A percentile compares a stretch with the other conserved stretches of the same genome.
Evolutionary conservation across 2,888 invertebrate genomes (phyloP).

Genomic region (Lissonota sp.): DNA sequence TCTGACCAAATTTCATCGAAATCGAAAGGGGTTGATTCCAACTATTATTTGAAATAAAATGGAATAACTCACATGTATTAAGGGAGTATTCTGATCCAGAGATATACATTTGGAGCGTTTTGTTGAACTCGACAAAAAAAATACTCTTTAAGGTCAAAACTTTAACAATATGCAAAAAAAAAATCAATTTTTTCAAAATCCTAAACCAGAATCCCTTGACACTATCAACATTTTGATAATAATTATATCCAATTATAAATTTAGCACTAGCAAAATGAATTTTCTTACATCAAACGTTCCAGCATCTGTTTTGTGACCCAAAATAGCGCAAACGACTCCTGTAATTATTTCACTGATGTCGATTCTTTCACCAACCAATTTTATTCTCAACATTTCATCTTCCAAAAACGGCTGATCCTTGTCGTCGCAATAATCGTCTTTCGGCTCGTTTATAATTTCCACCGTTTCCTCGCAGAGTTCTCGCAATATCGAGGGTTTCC

Average conservation of each 20-base stretch:
- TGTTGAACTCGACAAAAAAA: too few relatives aligned
- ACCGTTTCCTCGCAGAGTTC: conserved; percentile 96
- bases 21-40: too few relatives aligned
- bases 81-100: too few relatives aligned
- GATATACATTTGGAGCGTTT: too few relatives aligned
- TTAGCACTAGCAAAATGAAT: conserved; percentile 1
- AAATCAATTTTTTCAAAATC: too few relatives aligned
- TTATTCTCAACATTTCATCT: conserved; percentile 96
- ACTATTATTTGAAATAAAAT: too few relatives aligned
- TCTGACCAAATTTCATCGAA: too few relatives aligned
- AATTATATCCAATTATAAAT: not conserved
- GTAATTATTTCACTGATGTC: conserved; percentile 89
- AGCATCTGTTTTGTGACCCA: conserved; percentile 85
- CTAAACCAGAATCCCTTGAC: not conserved
- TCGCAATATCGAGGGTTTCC: conserved; percentile 96
- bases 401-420: conserved; percentile 94
- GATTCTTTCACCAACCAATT: conserved; percentile 88
- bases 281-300: conserved; percentile 77
- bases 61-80: too few relatives aligned
- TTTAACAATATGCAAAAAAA: too few relatives aligned
- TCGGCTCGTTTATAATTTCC: conserved; percentile 90
- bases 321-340: conserved; percentile 93
- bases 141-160: too few relatives aligned
- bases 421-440: conserved; percentile 90
- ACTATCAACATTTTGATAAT: not conserved